These are phyloP conservation scores for Volucella bombylans DNA, from an alignment of 2,888 invertebrate species.

Conservation along the genomic window DNA sequence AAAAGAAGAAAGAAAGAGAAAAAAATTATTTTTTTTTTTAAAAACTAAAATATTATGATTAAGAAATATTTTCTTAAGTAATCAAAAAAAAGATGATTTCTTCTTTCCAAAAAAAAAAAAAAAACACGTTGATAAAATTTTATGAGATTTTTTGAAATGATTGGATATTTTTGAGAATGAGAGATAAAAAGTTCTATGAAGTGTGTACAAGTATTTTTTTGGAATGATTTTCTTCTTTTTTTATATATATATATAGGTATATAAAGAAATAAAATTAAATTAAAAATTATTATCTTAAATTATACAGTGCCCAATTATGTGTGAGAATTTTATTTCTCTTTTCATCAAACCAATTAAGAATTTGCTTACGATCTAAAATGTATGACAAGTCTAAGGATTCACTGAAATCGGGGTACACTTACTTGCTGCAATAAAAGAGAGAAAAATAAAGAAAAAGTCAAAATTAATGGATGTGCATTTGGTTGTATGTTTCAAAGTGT, in stretches of 20 bases:
- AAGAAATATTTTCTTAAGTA: slow-evolving; percentile 52
- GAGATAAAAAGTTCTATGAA: background rate
- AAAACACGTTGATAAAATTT: slow-evolving; percentile 58
- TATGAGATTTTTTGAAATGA: slow-evolving; percentile 65
- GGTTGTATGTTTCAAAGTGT: slow-evolving; percentile 33
- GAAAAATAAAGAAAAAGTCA: slow-evolving; percentile 77
- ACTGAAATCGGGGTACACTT: slow-evolving; percentile 77
- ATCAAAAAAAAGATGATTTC: slow-evolving; percentile 59
- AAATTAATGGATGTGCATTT: slow-evolving; percentile 64
- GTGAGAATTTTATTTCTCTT: slow-evolving; percentile 12
- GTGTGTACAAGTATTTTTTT: slow-evolving; percentile 10
- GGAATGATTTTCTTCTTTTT: slow-evolving; percentile 15
- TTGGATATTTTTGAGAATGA: slow-evolving; percentile 15
- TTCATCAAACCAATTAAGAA: slow-evolving; percentile 62
- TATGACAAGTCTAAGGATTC: slow-evolving; percentile 50
- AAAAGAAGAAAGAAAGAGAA: slow-evolving; percentile 74
- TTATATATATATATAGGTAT: background rate
- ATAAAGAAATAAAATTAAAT: background rate
- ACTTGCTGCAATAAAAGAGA: slow-evolving; percentile 82
- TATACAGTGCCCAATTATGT: slow-evolving; percentile 58
- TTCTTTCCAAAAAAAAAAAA: slow-evolving; percentile 76
- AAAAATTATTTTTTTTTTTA: slow-evolving; percentile 55
- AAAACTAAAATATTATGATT: slow-evolving; percentile 58
- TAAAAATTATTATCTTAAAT: background rate
- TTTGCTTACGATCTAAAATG: slow-evolving; percentile 59